Conservation (phyloP, 2,797 vertebrate genomes). For the Vultur gryphus region DNA sequence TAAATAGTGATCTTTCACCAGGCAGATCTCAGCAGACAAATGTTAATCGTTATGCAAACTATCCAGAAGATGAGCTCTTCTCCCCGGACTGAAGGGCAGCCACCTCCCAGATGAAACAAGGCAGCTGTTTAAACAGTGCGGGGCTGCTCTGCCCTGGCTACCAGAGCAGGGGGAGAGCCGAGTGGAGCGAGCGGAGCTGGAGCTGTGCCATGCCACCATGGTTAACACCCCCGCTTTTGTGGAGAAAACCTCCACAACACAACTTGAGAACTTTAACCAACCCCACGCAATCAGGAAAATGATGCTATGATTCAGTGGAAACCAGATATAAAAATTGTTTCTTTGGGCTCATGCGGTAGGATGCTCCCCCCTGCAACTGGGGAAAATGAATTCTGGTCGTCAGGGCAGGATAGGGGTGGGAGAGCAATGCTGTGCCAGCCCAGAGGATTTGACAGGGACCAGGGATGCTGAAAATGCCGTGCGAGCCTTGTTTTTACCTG, state of each 20-base stretch:
- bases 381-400: background rate
- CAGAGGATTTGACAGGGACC: background rate
- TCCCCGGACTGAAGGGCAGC: constrained; percentile 20
- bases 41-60: constrained; percentile 51
- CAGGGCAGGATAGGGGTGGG: background rate
- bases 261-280: background rate
- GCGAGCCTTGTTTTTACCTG: background rate
- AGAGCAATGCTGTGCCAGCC: background rate
- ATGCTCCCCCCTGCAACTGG: background rate
- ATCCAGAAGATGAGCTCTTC: constrained; percentile 22
- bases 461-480: background rate
- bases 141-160: background rate
- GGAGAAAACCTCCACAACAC: background rate
- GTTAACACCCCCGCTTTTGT: background rate
- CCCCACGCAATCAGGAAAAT: background rate
- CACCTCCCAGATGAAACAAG: background rate
- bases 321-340: background rate
- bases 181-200: background rate
- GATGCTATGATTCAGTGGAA: background rate
- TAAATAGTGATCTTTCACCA: constrained; percentile 21
- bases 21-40: constrained; percentile 38
- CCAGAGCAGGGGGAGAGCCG: background rate
- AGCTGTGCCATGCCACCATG: constrained; percentile 4
- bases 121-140: constrained; percentile 26
- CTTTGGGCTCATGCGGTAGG: background rate